Percentiles rank a stretch among this genome's conserved stretches.
These are phyloP conservation scores for Drosophila heteroneura DNA, from an alignment of 2,888 invertebrate species.

Conservation along the genomic window DNA sequence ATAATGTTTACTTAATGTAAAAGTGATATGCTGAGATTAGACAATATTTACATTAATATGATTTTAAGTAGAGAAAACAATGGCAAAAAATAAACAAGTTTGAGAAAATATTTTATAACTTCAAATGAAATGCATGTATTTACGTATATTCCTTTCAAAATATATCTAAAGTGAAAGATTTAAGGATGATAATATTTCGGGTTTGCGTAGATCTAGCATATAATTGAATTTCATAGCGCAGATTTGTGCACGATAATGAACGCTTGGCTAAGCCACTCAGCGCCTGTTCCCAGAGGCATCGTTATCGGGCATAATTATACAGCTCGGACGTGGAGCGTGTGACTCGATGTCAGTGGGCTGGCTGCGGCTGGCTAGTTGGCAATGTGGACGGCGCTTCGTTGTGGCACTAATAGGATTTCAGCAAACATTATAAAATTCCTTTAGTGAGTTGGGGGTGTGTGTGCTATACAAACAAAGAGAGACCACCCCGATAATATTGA, in stretches of 20 bases:
- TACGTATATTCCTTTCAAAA: neutral
- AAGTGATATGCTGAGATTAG: neutral
- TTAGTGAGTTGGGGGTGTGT: conserved; percentile 56
- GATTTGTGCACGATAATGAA: conserved; percentile 60
- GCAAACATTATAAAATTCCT: conserved; percentile 68
- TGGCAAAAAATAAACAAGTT: neutral
- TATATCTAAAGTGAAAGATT: neutral
- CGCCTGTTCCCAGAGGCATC: conserved; percentile 52
- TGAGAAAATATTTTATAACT: neutral
- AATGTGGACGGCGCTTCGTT: conserved; percentile 51
- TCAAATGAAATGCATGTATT: neutral
- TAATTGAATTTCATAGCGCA: conserved; percentile 60
- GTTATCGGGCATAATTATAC: conserved; percentile 56
- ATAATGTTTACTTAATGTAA: neutral
- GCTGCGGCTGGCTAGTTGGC: neutral
- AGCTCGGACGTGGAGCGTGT: conserved; percentile 24
- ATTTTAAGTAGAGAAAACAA: too few relatives aligned
- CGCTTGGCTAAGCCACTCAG: conserved; percentile 26
- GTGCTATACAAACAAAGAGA: conserved; percentile 2
- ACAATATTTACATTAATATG: neutral
- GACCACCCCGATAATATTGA: conserved; percentile 40
- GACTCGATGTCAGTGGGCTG: conserved; percentile 19
- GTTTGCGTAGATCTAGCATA: neutral
- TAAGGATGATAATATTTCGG: neutral
- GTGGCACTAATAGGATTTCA: conserved; percentile 80